These are phyloP conservation scores for Psittacula derbiana DNA, from an alignment of 2,797 vertebrate genomes.

Conservation along the genomic window DNA sequence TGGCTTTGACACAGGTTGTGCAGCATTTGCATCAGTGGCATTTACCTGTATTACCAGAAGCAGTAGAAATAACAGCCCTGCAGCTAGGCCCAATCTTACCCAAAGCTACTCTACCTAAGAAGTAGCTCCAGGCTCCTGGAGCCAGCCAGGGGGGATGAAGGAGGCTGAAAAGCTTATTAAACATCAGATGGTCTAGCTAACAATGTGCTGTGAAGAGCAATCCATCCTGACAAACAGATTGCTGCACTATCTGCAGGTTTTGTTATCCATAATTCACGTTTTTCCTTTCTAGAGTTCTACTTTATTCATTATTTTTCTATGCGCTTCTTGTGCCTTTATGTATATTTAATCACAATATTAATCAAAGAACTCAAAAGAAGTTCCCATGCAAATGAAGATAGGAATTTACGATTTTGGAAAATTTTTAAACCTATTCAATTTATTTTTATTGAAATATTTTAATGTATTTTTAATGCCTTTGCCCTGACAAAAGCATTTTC, in stretches of 20 bases:
- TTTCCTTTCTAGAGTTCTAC: neutral
- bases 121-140: neutral
- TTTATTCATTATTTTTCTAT: slow-evolving; percentile 45
- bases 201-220: neutral
- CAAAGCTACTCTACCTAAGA: neutral
- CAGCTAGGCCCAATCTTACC: too few relatives aligned
- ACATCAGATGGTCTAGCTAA: neutral
- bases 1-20: neutral
- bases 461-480: slow-evolving; percentile 46
- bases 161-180: neutral
- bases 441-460: slow-evolving; percentile 67
- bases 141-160: neutral
- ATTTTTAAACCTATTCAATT: slow-evolving; percentile 59
- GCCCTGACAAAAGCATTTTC: slow-evolving; percentile 28
- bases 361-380: slow-evolving; percentile 63
- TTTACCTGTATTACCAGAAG: neutral
- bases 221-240: too few relatives aligned
- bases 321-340: slow-evolving; percentile 46
- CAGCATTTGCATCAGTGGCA: neutral
- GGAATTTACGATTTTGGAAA: slow-evolving; percentile 15
- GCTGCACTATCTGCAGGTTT: neutral
- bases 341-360: slow-evolving; percentile 68
- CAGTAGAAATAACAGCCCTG: neutral
- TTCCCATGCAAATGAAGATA: slow-evolving; percentile 56
- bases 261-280: neutral